Conservation (phyloP, 2,113 vertebrate genomes). For the Psammodynastes pulverulentus region DNA sequence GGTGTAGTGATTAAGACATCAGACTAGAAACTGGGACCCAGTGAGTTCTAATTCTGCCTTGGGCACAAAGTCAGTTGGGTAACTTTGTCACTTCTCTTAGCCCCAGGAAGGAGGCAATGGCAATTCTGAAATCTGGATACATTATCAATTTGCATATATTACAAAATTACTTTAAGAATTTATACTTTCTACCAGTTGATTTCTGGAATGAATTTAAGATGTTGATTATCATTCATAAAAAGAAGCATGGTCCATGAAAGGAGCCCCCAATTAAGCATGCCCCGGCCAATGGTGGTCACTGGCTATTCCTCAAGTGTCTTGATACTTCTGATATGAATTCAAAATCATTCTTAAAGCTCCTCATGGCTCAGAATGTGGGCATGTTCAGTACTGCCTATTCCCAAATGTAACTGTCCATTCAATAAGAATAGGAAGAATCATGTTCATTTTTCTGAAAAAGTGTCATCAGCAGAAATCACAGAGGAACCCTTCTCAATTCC, state of each 20-base stretch:
- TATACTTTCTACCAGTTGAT: neutral
- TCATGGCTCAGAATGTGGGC: neutral
- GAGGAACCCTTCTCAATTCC: neutral
- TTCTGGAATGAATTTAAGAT: neutral
- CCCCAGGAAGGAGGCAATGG: neutral
- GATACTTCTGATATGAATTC: neutral
- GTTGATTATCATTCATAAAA: neutral
- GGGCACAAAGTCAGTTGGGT: neutral
- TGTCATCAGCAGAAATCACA: neutral
- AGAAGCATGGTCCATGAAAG: too few species aligned
- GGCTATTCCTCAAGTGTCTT: neutral
- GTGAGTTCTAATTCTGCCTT: neutral
- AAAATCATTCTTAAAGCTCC: neutral
- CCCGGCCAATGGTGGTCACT: neutral
- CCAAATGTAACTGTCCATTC: neutral
- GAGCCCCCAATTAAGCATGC: neutral
- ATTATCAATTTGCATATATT: too few species aligned
- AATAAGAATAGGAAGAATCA: neutral
- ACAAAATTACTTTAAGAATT: neutral
- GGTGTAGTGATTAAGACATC: neutral
- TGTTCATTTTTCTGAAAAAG: neutral
- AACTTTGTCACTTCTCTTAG: neutral
- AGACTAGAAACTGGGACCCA: neutral
- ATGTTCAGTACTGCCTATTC: neutral
- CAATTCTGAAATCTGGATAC: neutral